Evolutionary conservation across 35 echinoderm and acorn worm species (phyloP).

Genomic region (Amphiura filiformis): DNA sequence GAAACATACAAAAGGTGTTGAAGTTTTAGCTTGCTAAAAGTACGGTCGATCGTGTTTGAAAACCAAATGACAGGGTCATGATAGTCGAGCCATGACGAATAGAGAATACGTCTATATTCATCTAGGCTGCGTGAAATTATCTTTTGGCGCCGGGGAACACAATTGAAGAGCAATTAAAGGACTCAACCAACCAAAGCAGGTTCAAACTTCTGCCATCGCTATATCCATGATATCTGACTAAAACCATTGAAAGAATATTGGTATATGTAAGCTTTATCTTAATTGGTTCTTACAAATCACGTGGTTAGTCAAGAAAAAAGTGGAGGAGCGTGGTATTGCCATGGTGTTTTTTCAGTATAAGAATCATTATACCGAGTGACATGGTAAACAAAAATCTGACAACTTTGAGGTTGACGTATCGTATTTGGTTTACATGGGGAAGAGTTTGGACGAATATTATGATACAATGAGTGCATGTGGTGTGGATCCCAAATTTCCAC

Average conservation of each 20-base stretch:
- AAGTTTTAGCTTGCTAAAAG: conserved; percentile 1
- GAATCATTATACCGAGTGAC: neutral
- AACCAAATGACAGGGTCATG: neutral
- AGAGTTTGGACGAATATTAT: neutral
- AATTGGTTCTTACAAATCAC: conserved; percentile 27
- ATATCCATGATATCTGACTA: neutral
- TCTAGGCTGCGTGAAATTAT: conserved; percentile 43
- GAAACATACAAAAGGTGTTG: conserved; percentile 11
- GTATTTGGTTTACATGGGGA: neutral
- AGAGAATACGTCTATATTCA: conserved; percentile 12
- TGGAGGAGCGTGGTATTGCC: conserved; percentile 5
- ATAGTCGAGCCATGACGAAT: neutral
- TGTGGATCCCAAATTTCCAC: conserved; percentile 37
- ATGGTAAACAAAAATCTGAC: conserved; percentile 26
- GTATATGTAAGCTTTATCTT: conserved; percentile 8
- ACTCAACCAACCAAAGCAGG: conserved; percentile 21
- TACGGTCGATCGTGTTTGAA: conserved; percentile 2
- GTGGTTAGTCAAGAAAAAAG: conserved; percentile 9
- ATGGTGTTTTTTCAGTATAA: neutral
- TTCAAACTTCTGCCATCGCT: neutral
- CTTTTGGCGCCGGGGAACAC: conserved; percentile 45
- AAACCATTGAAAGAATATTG: neutral
- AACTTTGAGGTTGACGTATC: conserved; percentile 17
- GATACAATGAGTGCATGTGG: conserved; percentile 23
- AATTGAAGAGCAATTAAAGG: conserved; percentile 44